phyloP scores from a whole-genome alignment of 2,113 vertebrate species.

The Enhydra lutris region DNA sequence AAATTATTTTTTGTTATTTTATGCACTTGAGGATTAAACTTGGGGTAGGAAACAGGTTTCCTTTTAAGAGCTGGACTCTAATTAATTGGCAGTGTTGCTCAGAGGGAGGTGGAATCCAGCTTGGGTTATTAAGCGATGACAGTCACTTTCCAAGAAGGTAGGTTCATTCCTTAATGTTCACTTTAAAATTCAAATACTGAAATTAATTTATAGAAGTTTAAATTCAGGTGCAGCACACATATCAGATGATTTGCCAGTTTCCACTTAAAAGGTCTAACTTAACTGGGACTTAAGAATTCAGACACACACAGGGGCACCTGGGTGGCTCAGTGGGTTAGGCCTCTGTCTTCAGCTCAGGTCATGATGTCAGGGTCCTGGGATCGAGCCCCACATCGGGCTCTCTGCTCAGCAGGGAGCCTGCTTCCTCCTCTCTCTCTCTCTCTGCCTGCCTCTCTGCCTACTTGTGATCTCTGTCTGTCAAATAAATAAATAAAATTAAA shows the following conservation, averaged over 20 bases:
- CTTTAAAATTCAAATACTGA: not conserved
- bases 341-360: too few relatives aligned
- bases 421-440: too few relatives aligned
- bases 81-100: not conserved
- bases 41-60: not conserved
- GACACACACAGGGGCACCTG: not conserved
- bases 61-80: not conserved
- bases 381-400: too few relatives aligned
- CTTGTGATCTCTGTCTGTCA: too few relatives aligned
- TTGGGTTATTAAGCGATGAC: not conserved
- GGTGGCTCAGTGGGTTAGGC: too few relatives aligned
- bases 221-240: not conserved
- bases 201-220: not conserved
- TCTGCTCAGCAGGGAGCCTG: too few relatives aligned
- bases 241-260: not conserved
- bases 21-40: not conserved
- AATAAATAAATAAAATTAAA: too few relatives aligned
- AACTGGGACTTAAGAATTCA: not conserved
- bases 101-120: not conserved
- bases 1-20: constrained; percentile 14
- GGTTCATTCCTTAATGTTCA: not conserved
- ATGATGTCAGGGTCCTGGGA: too few relatives aligned
- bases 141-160: not conserved
- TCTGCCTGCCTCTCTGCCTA: too few relatives aligned
- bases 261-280: not conserved